Conservation (phyloP, 2,113 vertebrate species). For the Tupaia chinensis region DNA sequence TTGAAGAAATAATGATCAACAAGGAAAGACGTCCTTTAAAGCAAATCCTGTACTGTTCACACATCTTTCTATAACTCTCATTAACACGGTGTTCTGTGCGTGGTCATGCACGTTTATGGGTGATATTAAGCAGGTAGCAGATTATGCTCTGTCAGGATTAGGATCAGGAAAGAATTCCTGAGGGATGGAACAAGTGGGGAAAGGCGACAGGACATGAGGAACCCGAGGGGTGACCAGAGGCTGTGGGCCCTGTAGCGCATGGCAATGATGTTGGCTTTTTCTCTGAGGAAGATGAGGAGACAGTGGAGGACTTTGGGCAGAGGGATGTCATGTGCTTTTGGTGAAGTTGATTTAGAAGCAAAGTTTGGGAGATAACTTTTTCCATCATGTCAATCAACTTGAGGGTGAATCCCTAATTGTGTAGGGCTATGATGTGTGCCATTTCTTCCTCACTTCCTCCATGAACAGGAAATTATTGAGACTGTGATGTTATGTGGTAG, state of each 20-base stretch:
- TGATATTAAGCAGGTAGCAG: not conserved
- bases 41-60: not conserved
- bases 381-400: not conserved
- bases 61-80: not conserved
- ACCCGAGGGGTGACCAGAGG: not conserved
- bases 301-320: not conserved
- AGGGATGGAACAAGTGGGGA: not conserved
- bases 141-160: not conserved
- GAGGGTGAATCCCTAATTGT: not conserved
- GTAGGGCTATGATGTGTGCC: not conserved
- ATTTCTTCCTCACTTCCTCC: not conserved
- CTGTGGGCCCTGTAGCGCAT: not conserved
- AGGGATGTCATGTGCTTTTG: not conserved
- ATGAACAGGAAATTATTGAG: not conserved
- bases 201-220: not conserved
- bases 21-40: not conserved
- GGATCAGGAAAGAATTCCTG: not conserved
- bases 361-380: not conserved
- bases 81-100: not conserved
- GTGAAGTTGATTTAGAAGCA: not conserved
- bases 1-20: not conserved
- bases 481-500: not conserved
- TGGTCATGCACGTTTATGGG: rapidly evolving
- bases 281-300: not conserved
- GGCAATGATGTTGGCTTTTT: not conserved